Percentiles rank a stretch among this genome's conserved stretches.
Conservation (phyloP, 1,140 invertebrate genomes). For the Lerema accius region DNA sequence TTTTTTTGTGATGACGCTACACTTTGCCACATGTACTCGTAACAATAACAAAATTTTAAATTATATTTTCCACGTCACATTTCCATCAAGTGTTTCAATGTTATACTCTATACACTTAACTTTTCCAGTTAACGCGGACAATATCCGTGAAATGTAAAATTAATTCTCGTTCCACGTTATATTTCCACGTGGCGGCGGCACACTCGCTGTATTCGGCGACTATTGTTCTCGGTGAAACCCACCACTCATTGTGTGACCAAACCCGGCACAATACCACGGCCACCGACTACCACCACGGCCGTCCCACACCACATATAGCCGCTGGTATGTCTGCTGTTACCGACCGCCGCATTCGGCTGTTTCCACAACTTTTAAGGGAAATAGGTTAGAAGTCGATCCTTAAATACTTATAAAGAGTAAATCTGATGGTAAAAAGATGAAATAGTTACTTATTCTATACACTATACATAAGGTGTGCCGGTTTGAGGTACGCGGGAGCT, state of each 20-base stretch:
- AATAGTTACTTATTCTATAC: too few relatives aligned
- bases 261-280: constrained; percentile 29
- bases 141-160: constrained; percentile 25
- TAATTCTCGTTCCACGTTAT: constrained; percentile 20
- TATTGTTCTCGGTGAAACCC: constrained; percentile 34
- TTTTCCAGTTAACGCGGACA: neutral
- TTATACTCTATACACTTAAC: neutral
- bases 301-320: neutral
- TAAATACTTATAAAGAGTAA: too few relatives aligned
- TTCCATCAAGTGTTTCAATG: constrained; percentile 1
- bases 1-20: too few relatives aligned
- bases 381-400: neutral
- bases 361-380: constrained; percentile 2
- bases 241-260: constrained; percentile 27
- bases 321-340: constrained; percentile 4
- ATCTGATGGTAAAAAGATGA: too few relatives aligned
- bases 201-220: constrained; percentile 30
- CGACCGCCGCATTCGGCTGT: constrained; percentile 7
- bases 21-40: too few relatives aligned
- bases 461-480: too few relatives aligned
- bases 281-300: neutral
- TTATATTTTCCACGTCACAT: neutral
- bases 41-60: constrained; percentile 24
- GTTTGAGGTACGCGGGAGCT: too few relatives aligned
- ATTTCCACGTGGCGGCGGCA: constrained; percentile 18